Conservation (phyloP, 2,888 invertebrate genomes). For the Mythimna ferrago region DNA sequence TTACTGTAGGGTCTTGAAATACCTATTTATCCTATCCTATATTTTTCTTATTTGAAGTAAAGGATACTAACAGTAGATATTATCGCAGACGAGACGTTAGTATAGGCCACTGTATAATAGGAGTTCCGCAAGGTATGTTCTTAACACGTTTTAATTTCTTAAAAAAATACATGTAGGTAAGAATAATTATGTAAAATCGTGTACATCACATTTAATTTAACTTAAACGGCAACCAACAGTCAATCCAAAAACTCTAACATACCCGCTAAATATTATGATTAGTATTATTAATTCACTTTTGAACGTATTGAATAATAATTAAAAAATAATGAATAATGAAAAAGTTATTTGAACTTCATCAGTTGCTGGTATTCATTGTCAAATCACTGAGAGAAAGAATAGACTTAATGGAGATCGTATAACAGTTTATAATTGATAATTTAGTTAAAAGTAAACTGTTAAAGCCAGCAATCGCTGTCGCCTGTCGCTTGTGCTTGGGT, state of each 20-base stretch:
- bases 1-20: not conserved
- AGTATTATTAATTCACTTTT: not conserved
- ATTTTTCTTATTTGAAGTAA: not conserved
- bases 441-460: not conserved
- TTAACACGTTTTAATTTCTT: not conserved
- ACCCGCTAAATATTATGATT: not conserved
- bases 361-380: too few species aligned
- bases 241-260: not conserved
- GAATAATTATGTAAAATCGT: not conserved
- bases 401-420: too few species aligned
- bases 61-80: not conserved
- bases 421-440: not conserved
- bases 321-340: too few species aligned
- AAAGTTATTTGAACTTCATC: too few species aligned
- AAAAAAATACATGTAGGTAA: not conserved
- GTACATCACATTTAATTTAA: not conserved
- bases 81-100: not conserved
- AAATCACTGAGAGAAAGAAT: not conserved
- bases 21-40: not conserved
- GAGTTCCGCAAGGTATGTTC: not conserved
- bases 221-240: not conserved
- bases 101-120: not conserved
- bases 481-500: constrained; percentile 57
- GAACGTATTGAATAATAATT: not conserved
- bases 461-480: not conserved